Evolutionary conservation across 2,113 vertebrate species (phyloP), one percentile per base, ranked within the genome.

Genomic region (Gadus chalcogrammus): DNA sequence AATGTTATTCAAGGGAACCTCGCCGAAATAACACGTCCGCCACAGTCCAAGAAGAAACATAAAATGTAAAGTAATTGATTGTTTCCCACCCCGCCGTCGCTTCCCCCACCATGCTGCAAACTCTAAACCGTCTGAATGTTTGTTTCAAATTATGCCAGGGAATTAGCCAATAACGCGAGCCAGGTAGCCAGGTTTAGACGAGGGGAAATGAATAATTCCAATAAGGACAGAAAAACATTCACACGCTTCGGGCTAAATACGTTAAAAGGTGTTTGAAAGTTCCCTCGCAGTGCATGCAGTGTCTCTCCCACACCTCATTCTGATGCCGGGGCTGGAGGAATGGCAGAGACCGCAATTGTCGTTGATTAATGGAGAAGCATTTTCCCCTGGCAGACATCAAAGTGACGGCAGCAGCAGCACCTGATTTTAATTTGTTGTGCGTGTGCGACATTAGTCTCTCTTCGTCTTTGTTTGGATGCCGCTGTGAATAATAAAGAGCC

Each of bases 351-450:
- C 38, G 52, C 52, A 16, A 73, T 82, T 76, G 71, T 75, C 71
- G 73, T 75, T 78, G 83, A 87, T 77, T 71, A 83, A 84, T 79
- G 69, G 77, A 75, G 80, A 79, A 42, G 70, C 31, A 20, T 67
- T 82, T 22, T 67, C 15, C 64, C 55, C 53, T 3, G 56, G 75
- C 71, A 79, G 74, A 77, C 56, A 79, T 58, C 38, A 59, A 69
- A 76, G 73, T n/a, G 69, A 84, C 75, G 81, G 68, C 28, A 56
- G 68, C 61, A 20, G 62, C 74, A 27, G 12, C 68, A 67, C 65
- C 63, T 58, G 76, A 80, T 79, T 79, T 75, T 75, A 80, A 85
- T 75, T 74, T 65, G 74, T 72, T 75, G 64, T 70, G 77, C 84
- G 77, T 61, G 67, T 55, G 52, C 70, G 61, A 31, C 73, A 76